Percentiles rank a stretch among this genome's conserved stretches.
These are phyloP conservation scores for Hyles vespertilio DNA, from an alignment of 1,140 invertebrate genomes.

Conservation along the genomic window DNA sequence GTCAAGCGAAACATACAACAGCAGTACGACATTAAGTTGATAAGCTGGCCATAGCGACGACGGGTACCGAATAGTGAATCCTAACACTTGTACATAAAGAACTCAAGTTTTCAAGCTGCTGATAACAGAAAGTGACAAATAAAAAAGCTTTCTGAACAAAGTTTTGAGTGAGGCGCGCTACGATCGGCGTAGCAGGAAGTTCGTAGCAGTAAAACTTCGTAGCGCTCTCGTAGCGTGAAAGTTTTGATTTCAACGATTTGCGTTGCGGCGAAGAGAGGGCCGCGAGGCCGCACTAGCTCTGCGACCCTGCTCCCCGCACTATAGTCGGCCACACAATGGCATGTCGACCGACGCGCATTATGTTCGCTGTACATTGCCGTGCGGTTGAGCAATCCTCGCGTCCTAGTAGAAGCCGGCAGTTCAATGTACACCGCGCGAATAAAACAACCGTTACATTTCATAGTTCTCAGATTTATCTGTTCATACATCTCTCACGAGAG, in stretches of 20 bases:
- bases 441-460: conserved; percentile 10
- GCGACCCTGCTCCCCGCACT: conserved; percentile 49
- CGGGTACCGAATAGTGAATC: conserved; percentile 23
- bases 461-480: conserved; percentile 55
- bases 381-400: not conserved
- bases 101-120: conserved; percentile 45
- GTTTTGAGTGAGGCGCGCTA: conserved; percentile 68
- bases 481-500: conserved; percentile 69
- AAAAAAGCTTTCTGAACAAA: conserved; percentile 72
- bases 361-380: conserved; percentile 23
- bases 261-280: conserved; percentile 64
- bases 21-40: not conserved
- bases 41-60: not conserved
- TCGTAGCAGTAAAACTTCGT: conserved; percentile 74
- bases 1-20: not conserved
- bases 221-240: conserved; percentile 73
- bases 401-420: not conserved
- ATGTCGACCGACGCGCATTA: not conserved
- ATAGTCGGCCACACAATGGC: not conserved
- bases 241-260: conserved; percentile 75
- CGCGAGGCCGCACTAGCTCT: conserved; percentile 62
- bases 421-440: conserved; percentile 27
- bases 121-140: conserved; percentile 70
- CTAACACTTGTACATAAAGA: conserved; percentile 33
- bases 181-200: conserved; percentile 71